Percentiles rank a stretch among this genome's conserved stretches.
phyloP scores from a whole-genome alignment of 2,888 invertebrate species.

The Tipula confusa region DNA sequence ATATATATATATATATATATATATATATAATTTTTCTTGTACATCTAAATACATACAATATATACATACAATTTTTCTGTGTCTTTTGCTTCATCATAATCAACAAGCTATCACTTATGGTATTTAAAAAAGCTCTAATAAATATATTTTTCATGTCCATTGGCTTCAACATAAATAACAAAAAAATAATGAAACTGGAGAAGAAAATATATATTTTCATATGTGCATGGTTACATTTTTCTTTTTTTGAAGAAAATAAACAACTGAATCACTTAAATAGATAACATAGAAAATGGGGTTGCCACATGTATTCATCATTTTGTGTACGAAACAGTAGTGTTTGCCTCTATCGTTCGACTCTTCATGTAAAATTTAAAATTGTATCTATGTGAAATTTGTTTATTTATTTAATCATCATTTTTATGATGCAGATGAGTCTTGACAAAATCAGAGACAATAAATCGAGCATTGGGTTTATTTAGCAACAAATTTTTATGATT shows the following conservation, averaged over 20 bases:
- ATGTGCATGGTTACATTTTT: neutral
- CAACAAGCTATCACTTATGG: neutral
- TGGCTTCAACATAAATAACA: too few species aligned
- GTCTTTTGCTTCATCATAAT: neutral
- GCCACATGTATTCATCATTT: neutral
- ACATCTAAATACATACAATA: neutral
- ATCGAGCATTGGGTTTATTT: neutral
- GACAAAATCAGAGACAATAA: neutral
- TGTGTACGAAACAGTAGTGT: neutral
- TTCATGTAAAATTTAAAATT: neutral
- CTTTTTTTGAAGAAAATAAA: neutral
- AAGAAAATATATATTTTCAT: neutral
- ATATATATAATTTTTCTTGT: too few species aligned
- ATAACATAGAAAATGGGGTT: neutral
- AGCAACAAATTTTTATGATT: neutral
- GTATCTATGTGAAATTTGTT: neutral
- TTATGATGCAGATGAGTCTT: neutral
- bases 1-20: neutral
- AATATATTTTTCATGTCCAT: neutral
- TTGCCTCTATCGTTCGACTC: neutral
- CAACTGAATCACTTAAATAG: neutral
- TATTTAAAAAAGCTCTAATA: neutral
- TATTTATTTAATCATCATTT: neutral
- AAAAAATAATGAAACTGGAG: neutral
- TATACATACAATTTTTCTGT: neutral